These are phyloP conservation scores for Strigamia transsilvanica DNA, from an alignment of 2,888 invertebrate genomes.

Conservation along the genomic window DNA sequence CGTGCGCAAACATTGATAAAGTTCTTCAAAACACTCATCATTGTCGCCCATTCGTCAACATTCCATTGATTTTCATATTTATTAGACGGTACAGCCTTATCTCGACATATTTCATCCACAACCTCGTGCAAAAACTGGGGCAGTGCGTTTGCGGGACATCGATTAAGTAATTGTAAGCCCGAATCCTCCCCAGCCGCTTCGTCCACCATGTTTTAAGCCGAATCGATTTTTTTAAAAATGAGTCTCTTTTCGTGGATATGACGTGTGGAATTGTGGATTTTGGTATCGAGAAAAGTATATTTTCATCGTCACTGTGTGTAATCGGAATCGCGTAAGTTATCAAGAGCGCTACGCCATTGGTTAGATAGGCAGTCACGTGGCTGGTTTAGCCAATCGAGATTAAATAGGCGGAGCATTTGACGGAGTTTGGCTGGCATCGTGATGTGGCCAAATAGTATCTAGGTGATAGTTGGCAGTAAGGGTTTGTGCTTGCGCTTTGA, in stretches of 20 bases:
- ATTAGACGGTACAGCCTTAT: background rate
- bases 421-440: background rate
- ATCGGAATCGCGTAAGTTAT: background rate
- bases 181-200: background rate
- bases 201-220: background rate
- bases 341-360: background rate
- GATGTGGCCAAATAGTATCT: background rate
- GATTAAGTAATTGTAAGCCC: background rate
- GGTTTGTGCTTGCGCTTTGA: constrained; percentile 13
- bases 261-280: background rate
- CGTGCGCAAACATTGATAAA: background rate
- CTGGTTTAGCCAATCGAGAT: background rate
- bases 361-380: background rate
- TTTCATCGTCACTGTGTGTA: background rate
- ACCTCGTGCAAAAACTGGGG: constrained; percentile 33
- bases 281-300: background rate
- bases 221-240: background rate
- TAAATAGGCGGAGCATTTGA: background rate
- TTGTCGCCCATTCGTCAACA: background rate
- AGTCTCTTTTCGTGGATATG: background rate
- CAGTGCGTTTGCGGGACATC: background rate
- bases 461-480: background rate
- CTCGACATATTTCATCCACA: constrained; percentile 52
- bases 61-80: constrained; percentile 5
- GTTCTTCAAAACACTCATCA: background rate